These are phyloP conservation scores for Labia minor DNA, from an alignment of 2,888 invertebrate genomes.

Conservation along the genomic window DNA sequence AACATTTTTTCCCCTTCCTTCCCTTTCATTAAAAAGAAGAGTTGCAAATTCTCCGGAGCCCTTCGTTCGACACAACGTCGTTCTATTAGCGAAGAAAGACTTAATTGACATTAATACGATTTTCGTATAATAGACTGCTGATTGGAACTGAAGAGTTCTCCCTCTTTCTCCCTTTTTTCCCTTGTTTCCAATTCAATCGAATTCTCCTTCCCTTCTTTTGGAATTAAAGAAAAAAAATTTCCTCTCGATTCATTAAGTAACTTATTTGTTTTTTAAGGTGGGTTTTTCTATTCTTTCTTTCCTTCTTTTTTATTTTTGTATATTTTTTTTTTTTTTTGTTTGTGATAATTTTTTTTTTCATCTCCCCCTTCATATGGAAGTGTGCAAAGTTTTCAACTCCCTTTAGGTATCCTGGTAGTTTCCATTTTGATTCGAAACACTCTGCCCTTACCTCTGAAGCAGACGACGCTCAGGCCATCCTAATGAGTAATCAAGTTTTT, in stretches of 20 bases:
- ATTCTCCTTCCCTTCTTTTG: slow-evolving; percentile 5
- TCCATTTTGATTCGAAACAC: neutral
- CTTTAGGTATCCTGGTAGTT: neutral
- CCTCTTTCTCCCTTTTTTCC: neutral
- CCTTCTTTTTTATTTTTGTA: neutral
- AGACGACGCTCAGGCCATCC: slow-evolving; percentile 22
- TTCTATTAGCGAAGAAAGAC: slow-evolving; percentile 8
- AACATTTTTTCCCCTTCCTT: no score
- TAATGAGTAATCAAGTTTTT: slow-evolving; percentile 26
- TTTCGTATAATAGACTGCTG: neutral
- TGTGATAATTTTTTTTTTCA: neutral
- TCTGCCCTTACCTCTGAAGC: slow-evolving; percentile 17
- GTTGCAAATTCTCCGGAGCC: neutral
- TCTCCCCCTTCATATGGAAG: neutral
- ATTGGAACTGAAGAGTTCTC: neutral
- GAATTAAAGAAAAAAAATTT: neutral
- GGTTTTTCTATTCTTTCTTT: neutral
- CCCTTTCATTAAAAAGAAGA: neutral
- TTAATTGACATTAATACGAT: slow-evolving; percentile 13
- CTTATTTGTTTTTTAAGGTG: neutral
- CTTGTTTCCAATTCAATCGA: neutral
- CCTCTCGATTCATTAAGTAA: neutral
- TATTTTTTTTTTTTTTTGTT: neutral
- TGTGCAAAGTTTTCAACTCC: neutral
- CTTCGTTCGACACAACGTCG: neutral